Base-by-base conservation (phyloP, 30 jellyfish, hydroid and myxozoan genomes). In the Nemopilema nomurai region DNA sequence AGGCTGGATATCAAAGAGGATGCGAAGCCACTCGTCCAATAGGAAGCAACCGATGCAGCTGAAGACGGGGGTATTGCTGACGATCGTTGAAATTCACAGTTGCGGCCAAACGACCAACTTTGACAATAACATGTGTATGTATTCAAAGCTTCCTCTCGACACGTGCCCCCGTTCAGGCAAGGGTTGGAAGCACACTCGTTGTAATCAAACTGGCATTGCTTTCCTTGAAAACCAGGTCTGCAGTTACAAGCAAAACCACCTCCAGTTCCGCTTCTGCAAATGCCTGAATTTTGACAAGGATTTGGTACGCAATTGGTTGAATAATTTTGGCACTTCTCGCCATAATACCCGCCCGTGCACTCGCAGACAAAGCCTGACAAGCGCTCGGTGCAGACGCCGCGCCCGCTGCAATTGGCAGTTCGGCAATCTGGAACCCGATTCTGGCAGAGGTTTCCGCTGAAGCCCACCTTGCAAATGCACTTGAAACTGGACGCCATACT, bases 381-480 rank as follows among this genome's bases (percentile, higher is more conserved):
- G 16, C 97, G 97, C 85, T 81, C 88, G 21, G 67, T 73, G 69
- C 97, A 89, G 19, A 27, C 63, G 0, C 97, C 97, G 30, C 74
- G 49, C 13, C 92, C 97, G 66, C 89, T 68, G 83, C 97, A 89
- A 32, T 81, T 89, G 7, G 71, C 51, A 20, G 78, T 75, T 18
- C 92, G 81, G 23, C 97, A 89, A 57, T 89, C 97, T 19, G 81
- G 77, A 8, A 69, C 68, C 32, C 41, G 80, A 29, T 49, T 81
- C 67, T 89, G 93, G 69, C 97, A 89, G 21, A 67, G 24, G 16
- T 52, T 51, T 52, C 97, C 97, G 28, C 63, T 67, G 72, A 71
- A 82, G 18, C 97, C 97, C 21, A 90, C 95, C 68, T 67, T 65
- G 75, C 98, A 92, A 28, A 92, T 22, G 64, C 98, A 92, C n/a